Evolutionary conservation across 2,888 invertebrate species (phyloP).

Genomic region (Agrochola macilenta): DNA sequence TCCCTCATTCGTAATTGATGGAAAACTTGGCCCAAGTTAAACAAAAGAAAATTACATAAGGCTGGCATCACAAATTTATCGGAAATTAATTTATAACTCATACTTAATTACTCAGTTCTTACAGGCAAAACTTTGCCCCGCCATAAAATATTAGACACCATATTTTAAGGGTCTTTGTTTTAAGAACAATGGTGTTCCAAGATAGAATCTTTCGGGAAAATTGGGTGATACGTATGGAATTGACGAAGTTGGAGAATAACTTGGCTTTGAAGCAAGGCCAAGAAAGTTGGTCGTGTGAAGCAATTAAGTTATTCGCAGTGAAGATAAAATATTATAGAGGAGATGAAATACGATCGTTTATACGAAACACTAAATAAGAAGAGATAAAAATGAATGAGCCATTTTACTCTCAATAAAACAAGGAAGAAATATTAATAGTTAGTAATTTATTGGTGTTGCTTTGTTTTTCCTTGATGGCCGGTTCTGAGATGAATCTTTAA

Average conservation of each 20-base stretch:
- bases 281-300: constrained; percentile 65
- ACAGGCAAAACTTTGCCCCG: constrained; percentile 46
- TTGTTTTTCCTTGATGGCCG: constrained; percentile 25
- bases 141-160: constrained; percentile 66
- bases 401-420: constrained; percentile 45
- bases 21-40: constrained; percentile 32
- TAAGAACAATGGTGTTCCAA: constrained; percentile 59
- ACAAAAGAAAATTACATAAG: constrained; percentile 48
- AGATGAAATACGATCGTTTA: constrained; percentile 54
- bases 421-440: constrained; percentile 42
- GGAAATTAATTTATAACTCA: constrained; percentile 65
- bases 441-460: constrained; percentile 46
- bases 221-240: constrained; percentile 65
- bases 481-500: constrained; percentile 21
- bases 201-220: constrained; percentile 61
- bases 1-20: constrained; percentile 16
- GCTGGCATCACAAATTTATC: constrained; percentile 53
- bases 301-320: constrained; percentile 59
- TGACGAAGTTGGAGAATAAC: constrained; percentile 63
- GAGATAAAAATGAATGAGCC: constrained; percentile 50
- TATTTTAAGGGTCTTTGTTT: constrained; percentile 67
- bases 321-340: constrained; percentile 57
- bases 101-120: constrained; percentile 56
- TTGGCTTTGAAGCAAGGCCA: constrained; percentile 62
- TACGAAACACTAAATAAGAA: constrained; percentile 56